Percentiles rank a stretch among this genome's conserved stretches.
These are phyloP conservation scores for Gymnoscelis rufifasciata DNA, from an alignment of 2,888 invertebrate species.

Conservation along the genomic window DNA sequence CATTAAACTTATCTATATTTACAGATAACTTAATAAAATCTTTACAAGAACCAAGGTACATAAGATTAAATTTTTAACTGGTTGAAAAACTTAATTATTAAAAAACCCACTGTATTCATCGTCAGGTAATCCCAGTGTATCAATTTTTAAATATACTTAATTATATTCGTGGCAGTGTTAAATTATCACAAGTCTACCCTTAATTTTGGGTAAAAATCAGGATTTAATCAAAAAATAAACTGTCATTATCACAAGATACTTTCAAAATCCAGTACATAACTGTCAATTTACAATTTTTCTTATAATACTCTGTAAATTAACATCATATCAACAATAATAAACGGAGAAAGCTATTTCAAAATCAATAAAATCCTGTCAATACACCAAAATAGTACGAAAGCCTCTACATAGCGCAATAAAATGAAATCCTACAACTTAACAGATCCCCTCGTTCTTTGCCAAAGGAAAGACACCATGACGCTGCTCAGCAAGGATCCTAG, in stretches of 20 bases:
- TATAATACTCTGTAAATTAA: not conserved
- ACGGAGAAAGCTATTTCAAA: too few species aligned
- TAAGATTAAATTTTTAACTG: not conserved
- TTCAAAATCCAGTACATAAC: too few species aligned
- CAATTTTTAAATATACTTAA: not conserved
- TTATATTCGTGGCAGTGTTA: conserved; percentile 18
- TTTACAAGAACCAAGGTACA: conserved; percentile 2
- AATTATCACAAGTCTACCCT: conserved; percentile 19
- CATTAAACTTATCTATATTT: conserved; percentile 20
- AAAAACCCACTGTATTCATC: too few species aligned
- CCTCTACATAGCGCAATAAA: conserved; percentile 9
- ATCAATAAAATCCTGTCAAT: not conserved
- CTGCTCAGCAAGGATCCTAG: conserved; percentile 79
- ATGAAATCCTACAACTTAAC: conserved; percentile 48
- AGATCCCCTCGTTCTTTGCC: conserved; percentile 60
- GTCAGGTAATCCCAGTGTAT: not conserved
- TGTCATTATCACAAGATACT: conserved; percentile 1
- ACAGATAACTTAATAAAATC: conserved; percentile 11
- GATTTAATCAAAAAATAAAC: not conserved
- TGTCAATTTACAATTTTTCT: not conserved
- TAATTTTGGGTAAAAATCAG: conserved; percentile 5
- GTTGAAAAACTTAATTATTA: too few species aligned
- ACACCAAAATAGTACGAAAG: conserved; percentile 10
- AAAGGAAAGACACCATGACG: conserved; percentile 58
- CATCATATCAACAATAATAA: too few species aligned